Conservation (phyloP, 1,140 invertebrate genomes). For the Drosophila pachea region DNA sequence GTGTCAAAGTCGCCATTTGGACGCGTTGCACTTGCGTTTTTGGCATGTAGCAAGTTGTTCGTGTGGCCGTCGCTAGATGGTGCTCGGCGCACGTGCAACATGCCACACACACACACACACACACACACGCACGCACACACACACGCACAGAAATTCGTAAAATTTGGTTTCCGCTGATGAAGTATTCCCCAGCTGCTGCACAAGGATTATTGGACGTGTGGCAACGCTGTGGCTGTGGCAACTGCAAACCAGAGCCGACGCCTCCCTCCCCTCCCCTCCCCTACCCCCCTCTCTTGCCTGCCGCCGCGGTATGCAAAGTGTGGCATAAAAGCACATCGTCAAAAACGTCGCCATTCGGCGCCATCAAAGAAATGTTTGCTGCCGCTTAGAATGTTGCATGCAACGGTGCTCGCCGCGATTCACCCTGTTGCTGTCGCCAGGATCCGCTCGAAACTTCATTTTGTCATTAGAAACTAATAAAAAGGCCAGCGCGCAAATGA, state of each 20-base stretch:
- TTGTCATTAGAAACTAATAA: slow-evolving; percentile 75
- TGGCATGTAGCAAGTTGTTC: slow-evolving; percentile 75
- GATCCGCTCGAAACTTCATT: slow-evolving; percentile 57
- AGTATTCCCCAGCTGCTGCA: slow-evolving; percentile 74
- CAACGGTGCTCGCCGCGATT: background rate
- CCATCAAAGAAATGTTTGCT: slow-evolving; percentile 65
- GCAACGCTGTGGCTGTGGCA: slow-evolving; percentile 32
- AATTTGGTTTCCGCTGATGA: slow-evolving; percentile 77
- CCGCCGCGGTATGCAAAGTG: slow-evolving; percentile 63
- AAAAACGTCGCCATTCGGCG: slow-evolving; percentile 53
- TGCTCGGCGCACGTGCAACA: slow-evolving; percentile 64
- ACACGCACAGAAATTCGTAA: slow-evolving; percentile 65
- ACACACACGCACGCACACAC: slow-evolving; percentile 13
- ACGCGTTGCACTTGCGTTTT: slow-evolving; percentile 60
- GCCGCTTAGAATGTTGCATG: slow-evolving; percentile 68
- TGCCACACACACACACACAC: slow-evolving; percentile 18
- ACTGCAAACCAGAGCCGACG: background rate
- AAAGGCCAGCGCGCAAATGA: slow-evolving; percentile 37
- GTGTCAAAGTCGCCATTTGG: slow-evolving; percentile 42
- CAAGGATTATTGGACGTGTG: slow-evolving; percentile 78
- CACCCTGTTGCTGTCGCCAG: slow-evolving; percentile 7
- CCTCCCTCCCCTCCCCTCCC: background rate
- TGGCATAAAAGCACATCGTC: slow-evolving; percentile 73
- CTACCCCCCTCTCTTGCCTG: background rate
- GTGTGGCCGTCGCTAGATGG: slow-evolving; percentile 62